These are phyloP conservation scores for Proisotoma minuta DNA, from an alignment of 2,888 invertebrate species.

Conservation along the genomic window DNA sequence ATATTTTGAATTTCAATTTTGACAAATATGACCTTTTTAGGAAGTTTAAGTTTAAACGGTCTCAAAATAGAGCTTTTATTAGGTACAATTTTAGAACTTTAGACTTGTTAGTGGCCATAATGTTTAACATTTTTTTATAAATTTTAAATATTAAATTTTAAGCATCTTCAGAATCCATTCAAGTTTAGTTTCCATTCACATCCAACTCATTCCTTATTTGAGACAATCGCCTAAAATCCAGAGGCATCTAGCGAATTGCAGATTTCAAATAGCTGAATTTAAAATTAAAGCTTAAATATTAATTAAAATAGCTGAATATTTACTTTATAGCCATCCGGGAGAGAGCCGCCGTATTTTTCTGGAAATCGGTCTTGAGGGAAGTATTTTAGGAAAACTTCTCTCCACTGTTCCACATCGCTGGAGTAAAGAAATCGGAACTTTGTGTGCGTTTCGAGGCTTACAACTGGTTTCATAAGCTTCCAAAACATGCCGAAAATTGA, in stretches of 20 bases:
- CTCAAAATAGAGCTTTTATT: no score
- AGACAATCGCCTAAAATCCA: background rate
- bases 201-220: background rate
- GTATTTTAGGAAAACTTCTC: constrained; percentile 15
- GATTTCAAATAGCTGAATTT: no score
- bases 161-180: no score
- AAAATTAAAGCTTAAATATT: background rate
- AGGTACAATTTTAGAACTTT: no score
- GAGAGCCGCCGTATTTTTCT: constrained; percentile 14
- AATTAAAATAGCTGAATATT: background rate
- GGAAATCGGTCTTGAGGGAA: constrained; percentile 20
- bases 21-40: no score
- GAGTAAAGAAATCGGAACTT: constrained; percentile 17
- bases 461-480: constrained; percentile 20
- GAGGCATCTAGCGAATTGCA: no score
- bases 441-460: constrained; percentile 17
- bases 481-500: constrained; percentile 21
- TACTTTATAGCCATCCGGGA: background rate
- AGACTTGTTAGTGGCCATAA: no score
- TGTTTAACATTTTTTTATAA: no score
- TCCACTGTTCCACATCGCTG: constrained; percentile 13
- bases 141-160: no score
- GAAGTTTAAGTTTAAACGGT: no score
- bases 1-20: no score
- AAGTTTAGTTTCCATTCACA: background rate